These are phyloP conservation scores for Xylota sylvarum DNA, from an alignment of 2,888 invertebrate species.

Conservation along the genomic window DNA sequence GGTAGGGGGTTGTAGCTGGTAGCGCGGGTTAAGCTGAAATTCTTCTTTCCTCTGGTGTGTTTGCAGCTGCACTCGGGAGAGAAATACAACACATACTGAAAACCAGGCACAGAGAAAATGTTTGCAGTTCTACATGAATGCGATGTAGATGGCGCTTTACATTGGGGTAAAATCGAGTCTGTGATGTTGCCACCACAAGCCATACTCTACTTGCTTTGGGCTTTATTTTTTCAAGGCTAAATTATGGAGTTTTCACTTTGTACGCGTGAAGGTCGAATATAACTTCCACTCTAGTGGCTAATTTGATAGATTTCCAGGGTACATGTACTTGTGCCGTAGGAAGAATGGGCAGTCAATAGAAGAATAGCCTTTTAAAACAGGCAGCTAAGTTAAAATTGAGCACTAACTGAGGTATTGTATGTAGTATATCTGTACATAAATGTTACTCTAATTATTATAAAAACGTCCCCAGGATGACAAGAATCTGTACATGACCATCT, in stretches of 20 bases:
- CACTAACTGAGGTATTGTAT: too few species aligned
- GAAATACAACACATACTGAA: constrained; percentile 30
- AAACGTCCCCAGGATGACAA: too few species aligned
- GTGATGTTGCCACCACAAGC: constrained; percentile 40
- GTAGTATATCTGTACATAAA: too few species aligned
- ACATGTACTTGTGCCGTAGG: too few species aligned
- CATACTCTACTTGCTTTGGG: constrained; percentile 3
- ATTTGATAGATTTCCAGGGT: background rate
- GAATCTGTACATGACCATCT: too few species aligned
- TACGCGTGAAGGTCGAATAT: constrained; percentile 4
- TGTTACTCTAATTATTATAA: too few species aligned
- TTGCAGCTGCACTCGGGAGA: constrained; percentile 63
- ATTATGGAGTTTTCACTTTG: constrained; percentile 13
- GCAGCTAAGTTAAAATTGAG: too few species aligned
- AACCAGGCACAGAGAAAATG: constrained; percentile 33
- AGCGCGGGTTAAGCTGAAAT: constrained; percentile 44
- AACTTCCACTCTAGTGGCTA: background rate
- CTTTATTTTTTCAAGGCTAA: constrained; percentile 40
- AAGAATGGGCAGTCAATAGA: too few species aligned
- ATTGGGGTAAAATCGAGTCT: constrained; percentile 1
- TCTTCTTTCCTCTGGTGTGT: constrained; percentile 47
- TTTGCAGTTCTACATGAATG: constrained; percentile 19
- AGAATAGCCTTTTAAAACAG: too few species aligned
- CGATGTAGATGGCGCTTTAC: constrained; percentile 53
- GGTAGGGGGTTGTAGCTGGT: constrained; percentile 50